phyloP scores from a whole-genome alignment of 2,888 invertebrate species.

The Eristalis intricaria region DNA sequence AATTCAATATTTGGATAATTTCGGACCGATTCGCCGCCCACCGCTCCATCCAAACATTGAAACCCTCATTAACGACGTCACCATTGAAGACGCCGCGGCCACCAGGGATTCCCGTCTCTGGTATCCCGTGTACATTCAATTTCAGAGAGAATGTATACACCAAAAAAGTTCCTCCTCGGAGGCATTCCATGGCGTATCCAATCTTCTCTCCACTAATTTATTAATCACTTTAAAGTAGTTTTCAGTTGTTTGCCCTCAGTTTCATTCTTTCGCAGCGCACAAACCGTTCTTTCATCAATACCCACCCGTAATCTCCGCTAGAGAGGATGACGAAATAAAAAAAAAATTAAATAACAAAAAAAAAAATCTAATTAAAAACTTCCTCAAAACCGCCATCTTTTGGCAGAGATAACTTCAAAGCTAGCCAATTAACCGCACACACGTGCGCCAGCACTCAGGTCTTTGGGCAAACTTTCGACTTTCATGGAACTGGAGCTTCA shows the following conservation, averaged over 20 bases:
- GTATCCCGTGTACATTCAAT: neutral
- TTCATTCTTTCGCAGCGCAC: neutral
- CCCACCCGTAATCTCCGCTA: neutral
- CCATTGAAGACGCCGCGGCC: neutral
- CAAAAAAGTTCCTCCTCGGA: neutral
- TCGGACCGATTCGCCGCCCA: neutral
- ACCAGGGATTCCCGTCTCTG: neutral
- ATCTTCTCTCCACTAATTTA: neutral
- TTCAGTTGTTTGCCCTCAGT: neutral
- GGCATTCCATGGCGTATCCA: neutral
- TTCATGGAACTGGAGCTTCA: conserved; percentile 35
- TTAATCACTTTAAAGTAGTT: conserved; percentile 1
- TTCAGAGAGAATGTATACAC: neutral
- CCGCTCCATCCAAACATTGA: neutral
- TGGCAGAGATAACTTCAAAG: conserved; percentile 37
- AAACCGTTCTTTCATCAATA: conserved; percentile 18
- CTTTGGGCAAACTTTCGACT: conserved; percentile 54
- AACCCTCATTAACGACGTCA: neutral
- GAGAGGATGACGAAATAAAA: neutral
- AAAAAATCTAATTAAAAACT: conserved; percentile 57
- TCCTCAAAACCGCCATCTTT: conserved; percentile 14
- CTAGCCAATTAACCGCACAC: neutral
- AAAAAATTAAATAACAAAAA: neutral
- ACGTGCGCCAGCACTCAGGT: neutral
- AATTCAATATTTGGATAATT: neutral